Evolutionary conservation across 2,888 invertebrate species (phyloP), one percentile per base, ranked within the genome.

Genomic region (Geotrupes spiniger): DNA sequence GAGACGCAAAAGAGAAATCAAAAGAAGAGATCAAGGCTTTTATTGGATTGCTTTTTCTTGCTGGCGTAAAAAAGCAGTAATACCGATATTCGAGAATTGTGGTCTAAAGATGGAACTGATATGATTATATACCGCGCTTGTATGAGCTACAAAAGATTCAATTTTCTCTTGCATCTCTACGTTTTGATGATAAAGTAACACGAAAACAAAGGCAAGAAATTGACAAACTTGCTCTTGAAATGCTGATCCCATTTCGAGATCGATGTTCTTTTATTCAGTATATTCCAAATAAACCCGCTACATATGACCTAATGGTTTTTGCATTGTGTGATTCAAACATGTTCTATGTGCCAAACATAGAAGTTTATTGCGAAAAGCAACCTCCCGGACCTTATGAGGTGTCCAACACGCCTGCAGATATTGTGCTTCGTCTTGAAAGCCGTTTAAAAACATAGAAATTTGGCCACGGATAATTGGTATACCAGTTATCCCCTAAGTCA

Each of bases 241-340:
- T 33, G 42, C 14, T 55, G 14, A 26, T 41, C 28, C 29, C 49
- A 5, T 52, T 54, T 36, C 26, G 56, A 42, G 49, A 39, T 9
- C 10, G 49, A 9, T 55, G 59, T 27, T 38, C 38, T 14, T 59
- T 60, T 43, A 46, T 54, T 8, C 52, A 49, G n/a, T n/a, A n/a
- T n/a, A n/a, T n/a, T n/a, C n/a, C n/a, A n/a, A n/a, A n/a, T n/a
- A n/a, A n/a, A n/a, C 55, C 60, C 15, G 58, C 52, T 3, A 59
- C 59, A 42, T 59, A 61, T 46, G 59, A 57, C 9, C 44, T 61
- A 4, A 59, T 59, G 51, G 28, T 60, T 14, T 62, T 55, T 51
- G 52, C 50, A 5, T 31, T 57, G 5, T 56, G 54, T 42, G 59
- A 63, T 46, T 38, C 56, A 3, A 51, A 55, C 40, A 45, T 9